Base-by-base conservation (phyloP, 1,140 invertebrate species). In the Drosophila nannoptera region DNA sequence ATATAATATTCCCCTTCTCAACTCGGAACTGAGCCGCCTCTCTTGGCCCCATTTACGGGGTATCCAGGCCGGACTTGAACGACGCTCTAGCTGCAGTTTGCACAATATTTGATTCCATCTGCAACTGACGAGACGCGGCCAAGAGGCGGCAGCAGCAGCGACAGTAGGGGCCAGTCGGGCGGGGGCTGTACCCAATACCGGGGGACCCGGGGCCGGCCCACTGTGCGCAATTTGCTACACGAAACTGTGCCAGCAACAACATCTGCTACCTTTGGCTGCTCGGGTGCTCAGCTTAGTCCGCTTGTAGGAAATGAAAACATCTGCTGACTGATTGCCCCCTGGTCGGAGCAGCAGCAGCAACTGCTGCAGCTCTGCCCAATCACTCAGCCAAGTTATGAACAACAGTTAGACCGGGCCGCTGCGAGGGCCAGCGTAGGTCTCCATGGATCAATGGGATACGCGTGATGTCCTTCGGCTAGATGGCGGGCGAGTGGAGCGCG, bases 381-480 rank as follows among this genome's bases (percentile, higher is more conserved):
- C 81, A 86, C 67, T 86, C 82, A 80, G 78, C 67, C 73, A 75
- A 86, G 81, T 86, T 86, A 86, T 86, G 81, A 86, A 86, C 81
- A 69, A 86, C 81, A 86, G 81, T 86, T 86, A 84, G 81, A 54
- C 62, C 35, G 38, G 66, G 75, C 32, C 35, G 50, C 61, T 50
- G 59, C 59, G 35, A 63, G 60, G 42, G 61, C 61, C 38, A 33
- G 52, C 32, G 46, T 88, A 80, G 84, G 84, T 86, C 86, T 87
- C 78, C 87, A 83, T 84, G 87, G 87, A 87, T 87, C 87, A 88
- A 88, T 88, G 87, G 84, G 87, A 87, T 80, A 83, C 87, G 87
- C 87, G 87, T 88, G 87, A 88, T 88, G 78, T 88, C 87, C 87
- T 84, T 88, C 78, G 87, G 87, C 87, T 84, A 86, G 81, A 81